Evolutionary conservation across 2,888 invertebrate species (phyloP), one percentile per base, ranked within the genome.

Genomic region (Serripes groenlandicus): DNA sequence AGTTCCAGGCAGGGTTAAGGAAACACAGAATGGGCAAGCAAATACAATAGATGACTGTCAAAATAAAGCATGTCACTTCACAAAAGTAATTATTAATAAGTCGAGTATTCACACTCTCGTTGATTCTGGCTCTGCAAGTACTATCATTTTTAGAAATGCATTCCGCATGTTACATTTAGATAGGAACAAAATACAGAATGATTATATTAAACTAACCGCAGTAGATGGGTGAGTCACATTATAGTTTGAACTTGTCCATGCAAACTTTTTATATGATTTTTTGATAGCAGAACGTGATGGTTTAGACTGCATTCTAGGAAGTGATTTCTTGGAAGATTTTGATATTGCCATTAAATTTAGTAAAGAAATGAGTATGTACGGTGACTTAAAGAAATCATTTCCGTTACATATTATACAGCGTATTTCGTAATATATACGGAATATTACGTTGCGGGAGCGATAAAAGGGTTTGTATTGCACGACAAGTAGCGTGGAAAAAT

Each of bases 261-360:
- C 49, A 49, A 37, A 49, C 3, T 76, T 79, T 71, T 21, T 37
- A 54, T 71, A 78, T 72, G 58, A 74, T 26, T 82, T 82, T 34
- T 37, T 80, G 42, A 80, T 85, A 5, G 85, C 85, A 52, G 79
- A 82, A n/a, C n/a, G 77, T n/a, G 68, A 75, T 84, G 73, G 58
- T 21, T 52, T 70, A 11, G 56, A 72, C 32, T 81, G 68, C 37
- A 69, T 86, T 52, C 68, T 81, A 37, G 86, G 83, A 15, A 77
- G 64, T 69, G 83, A 83, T 66, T 83, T 84, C 35, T 34, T 82
- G 26, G 71, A 79, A 30, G 66, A 83, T 42, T 76, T 60, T 77
- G 76, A 78, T 71, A 76, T 76, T 35, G 68, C 37, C 15, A 49
- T 83, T 18, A 81, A 74, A 49, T 75, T 80, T 66, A 72, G 71